These are phyloP conservation scores for Xestia rhomboidea DNA, from an alignment of 2,888 invertebrate species.

Conservation along the genomic window DNA sequence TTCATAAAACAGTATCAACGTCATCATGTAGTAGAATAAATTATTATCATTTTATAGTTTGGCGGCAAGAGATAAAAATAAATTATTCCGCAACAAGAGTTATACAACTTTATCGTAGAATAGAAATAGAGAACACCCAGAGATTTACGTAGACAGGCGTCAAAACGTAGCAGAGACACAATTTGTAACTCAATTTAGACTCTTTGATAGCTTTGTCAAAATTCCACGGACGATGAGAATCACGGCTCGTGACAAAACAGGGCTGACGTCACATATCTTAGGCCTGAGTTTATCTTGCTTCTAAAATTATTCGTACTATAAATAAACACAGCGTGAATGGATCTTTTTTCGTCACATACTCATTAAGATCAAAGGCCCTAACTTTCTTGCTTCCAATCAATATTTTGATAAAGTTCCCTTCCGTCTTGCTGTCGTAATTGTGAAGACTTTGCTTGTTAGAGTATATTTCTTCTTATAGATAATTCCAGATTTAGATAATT, in stretches of 20 bases:
- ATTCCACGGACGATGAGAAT: constrained; percentile 12
- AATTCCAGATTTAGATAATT: neutral
- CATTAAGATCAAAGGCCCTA: constrained; percentile 3
- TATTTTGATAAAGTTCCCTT: neutral
- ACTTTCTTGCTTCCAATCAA: neutral
- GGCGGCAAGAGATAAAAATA: neutral
- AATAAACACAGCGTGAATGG: constrained; percentile 11
- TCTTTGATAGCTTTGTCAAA: constrained; percentile 37
- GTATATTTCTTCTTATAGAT: neutral
- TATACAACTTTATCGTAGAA: constrained; percentile 11
- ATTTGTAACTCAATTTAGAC: constrained; percentile 46
- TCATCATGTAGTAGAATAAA: neutral
- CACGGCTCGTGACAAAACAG: constrained; percentile 13
- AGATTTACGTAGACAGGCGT: constrained; percentile 33
- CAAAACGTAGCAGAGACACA: constrained; percentile 26
- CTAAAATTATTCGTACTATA: neutral
- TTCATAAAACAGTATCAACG: neutral
- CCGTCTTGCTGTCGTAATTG: neutral
- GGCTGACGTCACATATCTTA: constrained; percentile 14
- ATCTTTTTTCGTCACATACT: constrained; percentile 9
- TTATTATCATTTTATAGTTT: neutral
- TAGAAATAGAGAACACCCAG: constrained; percentile 11
- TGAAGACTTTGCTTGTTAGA: neutral
- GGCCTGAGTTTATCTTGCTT: constrained; percentile 8
- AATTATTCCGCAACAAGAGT: neutral